Evolutionary conservation across 1,140 invertebrate genomes (phyloP).

Genomic region (Drosophila repleta): DNA sequence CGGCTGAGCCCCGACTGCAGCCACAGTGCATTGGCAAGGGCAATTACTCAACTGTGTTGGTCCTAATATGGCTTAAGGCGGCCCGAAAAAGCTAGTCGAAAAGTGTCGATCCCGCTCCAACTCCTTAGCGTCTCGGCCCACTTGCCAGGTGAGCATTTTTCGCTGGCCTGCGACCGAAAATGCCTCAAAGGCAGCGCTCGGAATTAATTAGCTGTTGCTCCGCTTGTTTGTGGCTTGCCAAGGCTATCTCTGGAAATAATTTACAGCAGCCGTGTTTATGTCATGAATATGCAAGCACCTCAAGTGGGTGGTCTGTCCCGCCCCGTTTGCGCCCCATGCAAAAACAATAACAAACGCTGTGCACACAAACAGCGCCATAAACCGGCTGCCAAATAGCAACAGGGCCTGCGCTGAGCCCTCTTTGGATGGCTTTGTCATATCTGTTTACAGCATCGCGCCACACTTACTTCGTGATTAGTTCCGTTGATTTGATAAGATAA

Average conservation of each 20-base stretch:
- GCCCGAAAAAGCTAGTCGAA: conserved; percentile 36
- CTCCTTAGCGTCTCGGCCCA: background rate
- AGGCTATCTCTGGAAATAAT: conserved; percentile 72
- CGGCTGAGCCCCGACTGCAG: conserved; percentile 53
- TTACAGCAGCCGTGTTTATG: conserved; percentile 69
- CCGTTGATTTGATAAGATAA: conserved; percentile 62
- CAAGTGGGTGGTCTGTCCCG: background rate
- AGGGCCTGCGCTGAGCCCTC: conserved; percentile 1
- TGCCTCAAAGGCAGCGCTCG: conserved; percentile 76
- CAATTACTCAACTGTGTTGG: conserved; percentile 75
- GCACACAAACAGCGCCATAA: conserved; percentile 71
- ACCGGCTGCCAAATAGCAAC: conserved; percentile 55
- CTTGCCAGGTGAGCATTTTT: conserved; percentile 60
- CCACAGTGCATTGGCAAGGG: conserved; percentile 46
- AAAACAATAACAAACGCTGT: conserved; percentile 12
- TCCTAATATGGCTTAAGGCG: conserved; percentile 72
- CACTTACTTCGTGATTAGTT: conserved; percentile 35
- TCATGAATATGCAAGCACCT: conserved; percentile 74
- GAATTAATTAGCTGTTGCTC: conserved; percentile 79
- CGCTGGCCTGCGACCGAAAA: conserved; percentile 64
- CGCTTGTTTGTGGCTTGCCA: conserved; percentile 61
- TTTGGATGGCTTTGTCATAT: conserved; percentile 12
- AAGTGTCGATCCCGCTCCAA: background rate
- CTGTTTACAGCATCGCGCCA: conserved; percentile 51
- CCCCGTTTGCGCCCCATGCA: background rate